Evolutionary conservation across 1,140 invertebrate genomes (phyloP).

Genomic region (Drosophila repletoides): DNA sequence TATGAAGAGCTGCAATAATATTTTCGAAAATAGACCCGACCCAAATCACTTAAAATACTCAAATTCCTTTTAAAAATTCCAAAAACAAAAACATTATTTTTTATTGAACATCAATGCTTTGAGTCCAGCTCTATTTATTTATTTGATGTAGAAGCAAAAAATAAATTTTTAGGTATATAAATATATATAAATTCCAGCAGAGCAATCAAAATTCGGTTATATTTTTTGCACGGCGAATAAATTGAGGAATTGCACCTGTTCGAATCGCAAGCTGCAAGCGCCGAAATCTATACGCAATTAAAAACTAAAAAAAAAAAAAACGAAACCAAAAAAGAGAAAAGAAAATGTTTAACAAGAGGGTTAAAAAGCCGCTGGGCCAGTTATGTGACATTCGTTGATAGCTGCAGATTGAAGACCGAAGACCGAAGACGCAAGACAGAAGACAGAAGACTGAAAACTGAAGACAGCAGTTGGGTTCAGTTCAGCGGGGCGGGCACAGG

Average conservation of each 20-base stretch:
- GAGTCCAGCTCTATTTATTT: too few relatives aligned
- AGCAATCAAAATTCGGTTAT: conserved; percentile 3
- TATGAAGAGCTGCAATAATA: too few relatives aligned
- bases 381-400: conserved; percentile 42
- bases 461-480: not conserved
- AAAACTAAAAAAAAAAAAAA: conserved; percentile 27
- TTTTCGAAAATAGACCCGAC: too few relatives aligned
- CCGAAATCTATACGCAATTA: conserved; percentile 76
- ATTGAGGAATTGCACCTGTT: conserved; percentile 42
- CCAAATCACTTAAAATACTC: too few relatives aligned
- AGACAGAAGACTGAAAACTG: not conserved
- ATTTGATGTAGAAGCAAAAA: too few relatives aligned
- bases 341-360: conserved; percentile 30
- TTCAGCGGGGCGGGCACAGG: too few relatives aligned
- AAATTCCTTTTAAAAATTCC: too few relatives aligned
- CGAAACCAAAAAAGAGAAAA: not conserved
- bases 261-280: conserved; percentile 62
- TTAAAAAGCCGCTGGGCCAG: conserved; percentile 33
- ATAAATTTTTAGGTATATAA: too few relatives aligned
- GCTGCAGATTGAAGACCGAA: not conserved
- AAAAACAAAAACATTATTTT: too few relatives aligned
- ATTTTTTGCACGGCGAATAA: too few relatives aligned
- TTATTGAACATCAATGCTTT: too few relatives aligned
- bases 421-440: not conserved
- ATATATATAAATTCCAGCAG: too few relatives aligned